Conservation (phyloP, 2,888 invertebrate genomes). For the Agrotis clavis region DNA sequence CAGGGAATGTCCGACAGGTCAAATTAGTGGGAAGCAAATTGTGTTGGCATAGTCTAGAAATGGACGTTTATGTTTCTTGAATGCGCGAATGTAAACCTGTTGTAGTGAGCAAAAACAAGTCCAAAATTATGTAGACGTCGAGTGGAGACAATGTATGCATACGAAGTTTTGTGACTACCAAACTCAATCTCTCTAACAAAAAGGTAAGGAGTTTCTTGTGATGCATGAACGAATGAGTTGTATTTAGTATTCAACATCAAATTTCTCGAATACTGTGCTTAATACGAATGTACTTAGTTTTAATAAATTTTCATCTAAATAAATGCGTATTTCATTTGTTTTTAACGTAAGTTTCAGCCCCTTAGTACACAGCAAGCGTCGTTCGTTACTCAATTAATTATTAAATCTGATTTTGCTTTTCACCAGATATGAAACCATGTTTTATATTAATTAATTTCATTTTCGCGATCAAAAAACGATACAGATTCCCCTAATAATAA, state of each 20-base stretch:
- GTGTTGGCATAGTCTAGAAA: conserved; percentile 45
- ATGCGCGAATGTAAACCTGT: not conserved
- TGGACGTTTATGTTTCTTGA: conserved; percentile 10
- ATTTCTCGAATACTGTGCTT: not conserved
- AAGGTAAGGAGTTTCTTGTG: conserved; percentile 2
- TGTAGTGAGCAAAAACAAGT: not conserved
- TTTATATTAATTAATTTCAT: too few relatives aligned
- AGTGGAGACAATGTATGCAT: not conserved
- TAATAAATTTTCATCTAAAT: not conserved
- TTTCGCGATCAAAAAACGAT: too few relatives aligned
- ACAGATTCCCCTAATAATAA: not conserved
- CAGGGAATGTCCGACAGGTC: conserved; percentile 43
- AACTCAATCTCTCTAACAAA: conserved; percentile 5
- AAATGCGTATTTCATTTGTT: not conserved
- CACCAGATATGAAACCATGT: not conserved
- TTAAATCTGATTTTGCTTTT: not conserved
- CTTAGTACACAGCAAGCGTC: too few relatives aligned
- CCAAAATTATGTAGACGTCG: not conserved
- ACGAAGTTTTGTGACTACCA: conserved; percentile 7
- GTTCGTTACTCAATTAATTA: conserved; percentile 19
- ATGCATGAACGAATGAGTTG: not conserved
- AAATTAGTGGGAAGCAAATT: conserved; percentile 53
- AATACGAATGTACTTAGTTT: not conserved
- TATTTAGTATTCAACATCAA: not conserved
- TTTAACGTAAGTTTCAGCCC: not conserved